Percentiles rank a stretch among this genome's conserved stretches.
Evolutionary conservation across 2,888 invertebrate species (phyloP).

Genomic region (Eristalinus sepulchralis): DNA sequence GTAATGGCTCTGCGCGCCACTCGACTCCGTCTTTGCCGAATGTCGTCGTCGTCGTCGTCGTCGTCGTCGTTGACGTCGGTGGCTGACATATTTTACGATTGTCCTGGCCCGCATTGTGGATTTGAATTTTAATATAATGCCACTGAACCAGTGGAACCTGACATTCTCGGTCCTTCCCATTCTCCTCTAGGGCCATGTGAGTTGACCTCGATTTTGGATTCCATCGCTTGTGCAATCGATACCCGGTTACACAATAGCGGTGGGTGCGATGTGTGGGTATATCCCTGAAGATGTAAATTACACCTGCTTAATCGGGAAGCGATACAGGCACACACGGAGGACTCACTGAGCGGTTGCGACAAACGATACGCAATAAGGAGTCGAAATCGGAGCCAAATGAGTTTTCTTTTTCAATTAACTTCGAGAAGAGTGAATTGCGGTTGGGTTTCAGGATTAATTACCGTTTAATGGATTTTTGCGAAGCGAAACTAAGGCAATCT

Average conservation of each 20-base stretch:
- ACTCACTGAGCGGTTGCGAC: not conserved
- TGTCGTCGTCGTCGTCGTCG: not conserved
- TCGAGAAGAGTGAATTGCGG: slow-evolving; percentile 15
- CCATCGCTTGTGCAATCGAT: slow-evolving; percentile 41
- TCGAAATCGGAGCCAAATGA: slow-evolving; percentile 40
- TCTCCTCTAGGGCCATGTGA: slow-evolving; percentile 20
- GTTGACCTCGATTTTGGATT: slow-evolving; percentile 5
- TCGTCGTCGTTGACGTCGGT: not conserved
- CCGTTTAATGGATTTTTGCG: slow-evolving; percentile 40
- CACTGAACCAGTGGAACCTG: too few relatives aligned
- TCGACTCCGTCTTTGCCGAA: slow-evolving; percentile 17
- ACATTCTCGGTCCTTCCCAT: not conserved
- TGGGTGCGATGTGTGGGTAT: slow-evolving; percentile 26
- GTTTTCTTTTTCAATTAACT: slow-evolving; percentile 50
- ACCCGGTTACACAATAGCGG: slow-evolving; percentile 38
- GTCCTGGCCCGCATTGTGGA: slow-evolving; percentile 35
- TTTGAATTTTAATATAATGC: slow-evolving; percentile 62
- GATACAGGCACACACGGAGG: not conserved
- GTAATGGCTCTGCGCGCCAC: slow-evolving; percentile 44
- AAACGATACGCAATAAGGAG: not conserved
- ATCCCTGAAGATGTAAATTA: not conserved
- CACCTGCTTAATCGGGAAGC: not conserved
- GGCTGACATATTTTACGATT: slow-evolving; percentile 59
- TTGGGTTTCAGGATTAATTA: slow-evolving; percentile 49
- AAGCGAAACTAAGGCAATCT: not conserved